phyloP scores from a whole-genome alignment of 2,888 invertebrate species.

The Fragum whitleyi region DNA sequence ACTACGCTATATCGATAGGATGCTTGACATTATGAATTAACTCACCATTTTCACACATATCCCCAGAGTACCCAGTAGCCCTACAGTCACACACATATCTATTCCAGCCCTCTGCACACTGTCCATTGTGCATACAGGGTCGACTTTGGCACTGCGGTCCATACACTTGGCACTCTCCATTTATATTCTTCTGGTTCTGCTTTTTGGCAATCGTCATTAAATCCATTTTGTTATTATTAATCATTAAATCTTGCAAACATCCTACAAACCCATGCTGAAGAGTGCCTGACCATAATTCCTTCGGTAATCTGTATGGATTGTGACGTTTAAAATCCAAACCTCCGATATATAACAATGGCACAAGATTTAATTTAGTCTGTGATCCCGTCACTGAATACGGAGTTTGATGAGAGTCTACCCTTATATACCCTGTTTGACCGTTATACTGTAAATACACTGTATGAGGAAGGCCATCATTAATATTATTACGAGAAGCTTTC shows the following conservation, averaged over 20 bases:
- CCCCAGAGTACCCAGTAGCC: slow-evolving; percentile 94
- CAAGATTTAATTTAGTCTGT: slow-evolving; percentile 94
- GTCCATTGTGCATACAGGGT: slow-evolving; percentile 95
- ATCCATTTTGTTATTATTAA: slow-evolving; percentile 95
- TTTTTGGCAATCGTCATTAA: slow-evolving; percentile 94
- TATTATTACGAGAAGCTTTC: slow-evolving; percentile 90
- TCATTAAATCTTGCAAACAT: slow-evolving; percentile 94
- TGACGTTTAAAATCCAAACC: slow-evolving; percentile 88
- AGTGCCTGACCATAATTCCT: slow-evolving; percentile 95
- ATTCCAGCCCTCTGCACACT: slow-evolving; percentile 97
- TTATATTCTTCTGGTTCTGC: slow-evolving; percentile 95
- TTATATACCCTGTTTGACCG: slow-evolving; percentile 93
- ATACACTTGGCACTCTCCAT: slow-evolving; percentile 93
- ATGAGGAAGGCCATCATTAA: slow-evolving; percentile 97
- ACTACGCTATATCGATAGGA: too few relatives aligned
- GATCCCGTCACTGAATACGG: slow-evolving; percentile 88
- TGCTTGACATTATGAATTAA: too few relatives aligned
- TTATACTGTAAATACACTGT: slow-evolving; percentile 92
- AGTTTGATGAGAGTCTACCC: slow-evolving; percentile 90
- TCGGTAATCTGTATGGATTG: slow-evolving; percentile 91
- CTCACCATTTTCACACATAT: slow-evolving; percentile 94
- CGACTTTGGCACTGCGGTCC: slow-evolving; percentile 87
- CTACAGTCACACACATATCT: slow-evolving; percentile 97
- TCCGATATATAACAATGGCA: slow-evolving; percentile 95
- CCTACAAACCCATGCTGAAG: slow-evolving; percentile 96